Evolutionary conservation across 2,797 vertebrate species (phyloP).

Genomic region (Avahi laniger): DNA sequence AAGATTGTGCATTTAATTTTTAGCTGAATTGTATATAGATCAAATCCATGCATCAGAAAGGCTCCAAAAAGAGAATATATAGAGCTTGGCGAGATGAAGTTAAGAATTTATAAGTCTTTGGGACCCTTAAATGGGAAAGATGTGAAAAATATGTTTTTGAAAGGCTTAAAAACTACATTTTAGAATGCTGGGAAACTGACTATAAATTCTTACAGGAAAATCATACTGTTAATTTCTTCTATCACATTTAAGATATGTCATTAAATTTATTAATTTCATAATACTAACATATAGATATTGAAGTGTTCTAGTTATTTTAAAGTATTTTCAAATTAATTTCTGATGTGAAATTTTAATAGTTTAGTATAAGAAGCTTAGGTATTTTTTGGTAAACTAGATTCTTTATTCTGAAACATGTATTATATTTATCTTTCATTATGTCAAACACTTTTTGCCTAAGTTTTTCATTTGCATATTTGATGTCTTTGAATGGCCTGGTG

Average conservation of each 20-base stretch:
- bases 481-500: neutral
- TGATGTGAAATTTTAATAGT: neutral
- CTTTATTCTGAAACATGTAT: neutral
- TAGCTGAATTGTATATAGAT: constrained; percentile 50
- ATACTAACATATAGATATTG: neutral
- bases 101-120: constrained; percentile 50
- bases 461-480: constrained; percentile 22
- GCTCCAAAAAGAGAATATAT: constrained; percentile 29
- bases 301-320: neutral
- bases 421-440: neutral
- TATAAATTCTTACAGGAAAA: neutral
- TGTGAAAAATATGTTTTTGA: constrained; percentile 37
- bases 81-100: constrained; percentile 13
- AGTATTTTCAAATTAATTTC: constrained; percentile 31
- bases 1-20: constrained; percentile 56
- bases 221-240: neutral
- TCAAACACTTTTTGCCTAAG: neutral
- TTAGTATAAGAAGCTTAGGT: neutral
- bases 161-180: constrained; percentile 21
- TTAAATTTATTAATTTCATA: constrained; percentile 46
- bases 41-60: constrained; percentile 42
- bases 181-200: neutral
- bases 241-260: neutral
- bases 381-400: neutral
- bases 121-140: constrained; percentile 26